Evolutionary conservation across 2,888 invertebrate species (phyloP).

Genomic region (Aphodius sticticus): DNA sequence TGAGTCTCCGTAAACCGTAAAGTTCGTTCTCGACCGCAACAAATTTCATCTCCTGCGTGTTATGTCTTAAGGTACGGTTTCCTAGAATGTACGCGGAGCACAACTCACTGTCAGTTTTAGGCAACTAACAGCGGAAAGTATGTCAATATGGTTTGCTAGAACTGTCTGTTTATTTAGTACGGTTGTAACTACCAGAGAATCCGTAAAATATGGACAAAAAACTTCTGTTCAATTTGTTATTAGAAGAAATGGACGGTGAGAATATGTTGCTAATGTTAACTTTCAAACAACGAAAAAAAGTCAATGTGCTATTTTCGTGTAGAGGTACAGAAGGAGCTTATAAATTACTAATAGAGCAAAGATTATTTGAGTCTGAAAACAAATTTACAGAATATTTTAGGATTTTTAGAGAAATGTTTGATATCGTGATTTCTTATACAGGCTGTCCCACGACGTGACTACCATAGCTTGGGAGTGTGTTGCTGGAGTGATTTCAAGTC

Average conservation of each 20-base stretch:
- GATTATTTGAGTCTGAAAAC: neutral
- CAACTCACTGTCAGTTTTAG: too few species aligned
- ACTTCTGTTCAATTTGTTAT: conserved; percentile 11
- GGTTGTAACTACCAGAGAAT: neutral
- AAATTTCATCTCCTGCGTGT: too few species aligned
- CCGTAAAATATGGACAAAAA: neutral
- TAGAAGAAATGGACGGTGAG: conserved; percentile 6
- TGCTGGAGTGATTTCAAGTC: too few species aligned
- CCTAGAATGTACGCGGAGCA: too few species aligned
- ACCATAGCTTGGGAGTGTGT: too few species aligned
- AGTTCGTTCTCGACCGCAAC: too few species aligned
- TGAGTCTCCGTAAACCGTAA: too few species aligned
- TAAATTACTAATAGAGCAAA: conserved; percentile 6
- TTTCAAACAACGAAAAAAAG: conserved; percentile 10
- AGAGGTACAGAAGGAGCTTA: conserved; percentile 13
- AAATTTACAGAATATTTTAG: conserved; percentile 14
- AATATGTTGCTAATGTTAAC: neutral
- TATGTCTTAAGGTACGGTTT: too few species aligned
- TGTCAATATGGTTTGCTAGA: conserved; percentile 13
- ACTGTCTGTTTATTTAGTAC: neutral
- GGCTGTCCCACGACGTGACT: too few species aligned
- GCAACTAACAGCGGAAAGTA: neutral
- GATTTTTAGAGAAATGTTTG: neutral
- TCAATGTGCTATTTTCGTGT: conserved; percentile 8
- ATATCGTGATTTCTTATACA: neutral